phyloP scores from a whole-genome alignment of 2,113 vertebrate species.

The Haemorhous mexicanus region DNA sequence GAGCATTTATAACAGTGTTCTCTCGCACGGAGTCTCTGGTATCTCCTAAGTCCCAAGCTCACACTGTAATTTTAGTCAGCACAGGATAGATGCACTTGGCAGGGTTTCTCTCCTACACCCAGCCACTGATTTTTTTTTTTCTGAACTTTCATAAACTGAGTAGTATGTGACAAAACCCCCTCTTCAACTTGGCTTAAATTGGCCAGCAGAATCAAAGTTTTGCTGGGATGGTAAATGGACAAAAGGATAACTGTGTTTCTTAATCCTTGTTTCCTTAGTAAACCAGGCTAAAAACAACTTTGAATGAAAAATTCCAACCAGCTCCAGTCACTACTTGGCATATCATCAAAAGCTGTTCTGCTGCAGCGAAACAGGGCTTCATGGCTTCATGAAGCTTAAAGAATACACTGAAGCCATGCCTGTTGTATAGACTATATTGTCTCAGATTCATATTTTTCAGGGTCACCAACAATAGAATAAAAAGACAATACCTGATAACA shows the following conservation, averaged over 20 bases:
- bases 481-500: neutral
- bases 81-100: neutral
- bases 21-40: neutral
- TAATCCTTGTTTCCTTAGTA: neutral
- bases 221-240: neutral
- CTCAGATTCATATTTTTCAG: neutral
- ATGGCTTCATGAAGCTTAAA: neutral
- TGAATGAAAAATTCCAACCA: slow-evolving; percentile 47
- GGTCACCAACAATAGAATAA: neutral
- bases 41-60: neutral
- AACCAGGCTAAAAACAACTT: slow-evolving; percentile 12
- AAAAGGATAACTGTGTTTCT: neutral
- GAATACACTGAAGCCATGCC: neutral
- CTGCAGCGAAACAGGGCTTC: neutral
- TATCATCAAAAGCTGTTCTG: neutral
- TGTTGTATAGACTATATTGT: neutral
- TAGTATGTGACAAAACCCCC: neutral
- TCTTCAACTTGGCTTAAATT: neutral
- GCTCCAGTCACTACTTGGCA: slow-evolving; percentile 28
- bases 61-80: neutral
- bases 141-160: neutral
- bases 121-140: neutral
- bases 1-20: neutral
- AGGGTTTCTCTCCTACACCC: neutral
- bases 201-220: neutral